These are phyloP conservation scores for Bufo bufo DNA, from an alignment of 2,113 vertebrate species.

Conservation along the genomic window DNA sequence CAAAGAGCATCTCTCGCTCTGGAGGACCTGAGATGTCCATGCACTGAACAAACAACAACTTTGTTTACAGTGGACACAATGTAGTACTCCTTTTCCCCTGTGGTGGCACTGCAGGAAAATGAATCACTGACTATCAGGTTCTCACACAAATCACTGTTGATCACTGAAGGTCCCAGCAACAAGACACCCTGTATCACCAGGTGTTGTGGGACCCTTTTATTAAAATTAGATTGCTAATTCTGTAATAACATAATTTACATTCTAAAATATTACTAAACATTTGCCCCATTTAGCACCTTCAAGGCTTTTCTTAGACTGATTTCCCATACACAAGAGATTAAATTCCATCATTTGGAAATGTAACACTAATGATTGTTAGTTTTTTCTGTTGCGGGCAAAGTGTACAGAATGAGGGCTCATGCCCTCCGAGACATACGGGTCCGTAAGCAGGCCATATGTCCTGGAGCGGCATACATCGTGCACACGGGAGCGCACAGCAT, in stretches of 20 bases:
- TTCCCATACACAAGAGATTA: not conserved
- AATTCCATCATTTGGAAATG: too few relatives aligned
- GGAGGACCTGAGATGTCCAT: not conserved
- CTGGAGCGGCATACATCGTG: too few relatives aligned
- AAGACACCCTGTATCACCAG: not conserved
- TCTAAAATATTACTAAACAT: not conserved
- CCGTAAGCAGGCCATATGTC: too few relatives aligned
- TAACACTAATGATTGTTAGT: too few relatives aligned
- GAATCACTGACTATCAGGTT: not conserved
- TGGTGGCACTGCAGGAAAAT: not conserved
- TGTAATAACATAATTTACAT: not conserved
- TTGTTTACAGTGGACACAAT: not conserved
- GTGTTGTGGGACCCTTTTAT: not conserved
- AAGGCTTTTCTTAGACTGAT: not conserved
- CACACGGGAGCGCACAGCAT: too few relatives aligned
- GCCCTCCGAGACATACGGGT: too few relatives aligned
- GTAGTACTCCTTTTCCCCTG: not conserved
- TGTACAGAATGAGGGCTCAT: too few relatives aligned
- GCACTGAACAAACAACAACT: not conserved
- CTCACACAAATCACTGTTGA: not conserved
- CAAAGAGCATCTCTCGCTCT: not conserved
- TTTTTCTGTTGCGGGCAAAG: too few relatives aligned
- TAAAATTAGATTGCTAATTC: not conserved
- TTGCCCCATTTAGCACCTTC: not conserved
- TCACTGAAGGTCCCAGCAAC: not conserved